Evolutionary conservation across 2,113 vertebrate species (phyloP), one percentile per base, ranked within the genome.

Genomic region (Microcebus lehilahytsara): DNA sequence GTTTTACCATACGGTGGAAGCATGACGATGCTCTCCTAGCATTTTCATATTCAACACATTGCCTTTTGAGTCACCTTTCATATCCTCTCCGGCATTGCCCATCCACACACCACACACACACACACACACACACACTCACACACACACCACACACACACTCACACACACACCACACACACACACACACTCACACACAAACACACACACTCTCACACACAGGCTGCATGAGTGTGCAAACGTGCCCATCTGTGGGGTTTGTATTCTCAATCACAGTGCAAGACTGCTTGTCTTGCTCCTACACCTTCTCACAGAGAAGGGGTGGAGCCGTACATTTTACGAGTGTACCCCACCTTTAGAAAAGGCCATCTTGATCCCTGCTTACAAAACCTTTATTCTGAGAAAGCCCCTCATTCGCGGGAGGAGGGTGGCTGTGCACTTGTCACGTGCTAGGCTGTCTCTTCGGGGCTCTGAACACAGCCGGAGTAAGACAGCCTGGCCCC

Each of bases 391-490:
- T 19, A 25, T 85, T 86, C 46, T 71, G 62, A 72, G 94, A 85
- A 80, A 81, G 34, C 6, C 14, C 17, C 14, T 96, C n/a, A 9
- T 42, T 72, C 91, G 23, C 17, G 9, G 3, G 30, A 85, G 60
- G 86, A 74, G 85, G 14, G n/a, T 9, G 46, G 12, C 62, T 25
- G 8, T 20, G 23, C 20, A 6, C 10, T 40, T 69, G 25, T 34
- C n/a, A 1, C 1, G 1, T 5, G 51, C 19, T 12, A 4, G 60
- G 46, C n/a, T 9, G 40, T 34, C 64, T 2, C 16, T 6, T 16
- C 6, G 37, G 69, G 23, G 46, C 42, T 77, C 20, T 1, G 8
- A 60, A 74, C 0, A 27, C 34, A 69, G 37, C 40, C 23, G 2
- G 53, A 37, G 72, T 34, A 49, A 12, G 25, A 51, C 11, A 2